phyloP scores from a whole-genome alignment of 35 echinoderm and acorn worm species.

The Holothuria glaberrima region DNA sequence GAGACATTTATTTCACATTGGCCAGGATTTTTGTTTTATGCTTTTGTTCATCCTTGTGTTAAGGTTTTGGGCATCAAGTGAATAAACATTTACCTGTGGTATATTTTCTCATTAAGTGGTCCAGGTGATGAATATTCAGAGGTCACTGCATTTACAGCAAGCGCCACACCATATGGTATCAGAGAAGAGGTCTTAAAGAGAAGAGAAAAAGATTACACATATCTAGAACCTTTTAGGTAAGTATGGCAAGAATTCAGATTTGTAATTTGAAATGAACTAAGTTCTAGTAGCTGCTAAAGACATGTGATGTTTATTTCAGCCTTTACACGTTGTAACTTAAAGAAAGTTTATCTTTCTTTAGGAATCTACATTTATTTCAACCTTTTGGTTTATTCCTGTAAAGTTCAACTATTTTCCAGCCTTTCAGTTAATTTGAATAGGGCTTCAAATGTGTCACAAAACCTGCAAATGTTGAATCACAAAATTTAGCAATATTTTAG shows the following conservation, averaged over 20 bases:
- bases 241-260: not conserved
- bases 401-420: too few species aligned
- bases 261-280: not conserved
- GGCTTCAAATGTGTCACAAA: too few species aligned
- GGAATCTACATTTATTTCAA: too few species aligned
- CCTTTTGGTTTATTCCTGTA: too few species aligned
- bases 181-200: conserved; percentile 84
- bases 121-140: conserved; percentile 47
- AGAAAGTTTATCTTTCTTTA: too few species aligned
- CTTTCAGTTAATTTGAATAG: too few species aligned
- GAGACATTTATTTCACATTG: too few species aligned
- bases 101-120: not conserved
- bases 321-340: too few species aligned
- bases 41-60: not conserved
- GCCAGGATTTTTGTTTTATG: too few species aligned
- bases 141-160: conserved; percentile 3
- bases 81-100: not conserved
- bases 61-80: not conserved
- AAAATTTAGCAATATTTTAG: too few species aligned
- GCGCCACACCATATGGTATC: conserved; percentile 77
- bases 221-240: conserved; percentile 83
- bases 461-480: too few species aligned
- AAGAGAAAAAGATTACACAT: conserved; percentile 86
- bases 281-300: not conserved
- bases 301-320: too few species aligned